A percentile compares a stretch with the other conserved stretches of the same genome.
These are phyloP conservation scores for cat (Felis catus) DNA, from an alignment of 2,113 vertebrate species.

Conservation along the genomic window DNA sequence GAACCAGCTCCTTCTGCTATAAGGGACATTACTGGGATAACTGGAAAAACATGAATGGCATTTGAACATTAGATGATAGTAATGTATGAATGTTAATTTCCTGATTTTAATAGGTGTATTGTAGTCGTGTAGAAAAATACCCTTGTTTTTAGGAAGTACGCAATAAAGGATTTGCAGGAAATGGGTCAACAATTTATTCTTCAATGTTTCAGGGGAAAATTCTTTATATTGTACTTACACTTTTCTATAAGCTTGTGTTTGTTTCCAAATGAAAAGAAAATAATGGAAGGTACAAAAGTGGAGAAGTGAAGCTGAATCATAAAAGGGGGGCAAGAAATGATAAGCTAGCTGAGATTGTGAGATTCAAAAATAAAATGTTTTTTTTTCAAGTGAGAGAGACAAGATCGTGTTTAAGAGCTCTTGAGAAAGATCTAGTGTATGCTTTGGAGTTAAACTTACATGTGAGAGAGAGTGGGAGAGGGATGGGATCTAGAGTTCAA, in stretches of 20 bases:
- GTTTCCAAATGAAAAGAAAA: neutral
- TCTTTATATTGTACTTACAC: neutral
- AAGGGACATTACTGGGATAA: neutral
- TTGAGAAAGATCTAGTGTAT: neutral
- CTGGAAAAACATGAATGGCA: neutral
- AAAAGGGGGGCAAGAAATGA: neutral
- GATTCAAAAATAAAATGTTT: neutral
- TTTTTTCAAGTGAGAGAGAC: neutral
- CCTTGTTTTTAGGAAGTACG: slow-evolving; percentile 10
- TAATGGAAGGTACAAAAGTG: neutral
- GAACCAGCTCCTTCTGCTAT: slow-evolving; percentile 30
- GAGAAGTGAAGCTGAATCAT: neutral
- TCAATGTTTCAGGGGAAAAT: slow-evolving; percentile 20
- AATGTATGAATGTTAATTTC: neutral
- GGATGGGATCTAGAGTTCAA: neutral
- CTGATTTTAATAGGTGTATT: neutral
- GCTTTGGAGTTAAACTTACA: neutral
- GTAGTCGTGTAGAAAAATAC: neutral
- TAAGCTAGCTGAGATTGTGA: neutral
- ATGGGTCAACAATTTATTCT: neutral
- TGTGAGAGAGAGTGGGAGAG: neutral
- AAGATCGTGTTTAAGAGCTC: slow-evolving; percentile 37
- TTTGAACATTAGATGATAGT: neutral
- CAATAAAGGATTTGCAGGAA: neutral
- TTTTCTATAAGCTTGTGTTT: slow-evolving; percentile 6